Base-by-base conservation (phyloP, 2,888 invertebrate species). In the Zygothrica quintamaculata region DNA sequence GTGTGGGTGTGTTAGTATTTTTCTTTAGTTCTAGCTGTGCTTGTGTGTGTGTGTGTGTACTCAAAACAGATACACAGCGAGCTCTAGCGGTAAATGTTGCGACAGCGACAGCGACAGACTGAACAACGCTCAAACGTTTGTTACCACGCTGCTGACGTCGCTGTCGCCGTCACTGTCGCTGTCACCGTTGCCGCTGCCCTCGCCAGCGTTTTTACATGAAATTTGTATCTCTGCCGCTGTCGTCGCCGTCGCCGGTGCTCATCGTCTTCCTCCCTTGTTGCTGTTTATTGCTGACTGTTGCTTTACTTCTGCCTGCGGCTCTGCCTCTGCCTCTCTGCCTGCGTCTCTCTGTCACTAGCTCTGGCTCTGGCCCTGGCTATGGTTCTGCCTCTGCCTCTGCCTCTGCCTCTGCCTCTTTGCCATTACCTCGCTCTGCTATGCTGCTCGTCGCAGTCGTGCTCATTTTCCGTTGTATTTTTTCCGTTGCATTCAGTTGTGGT, bases 391-490 rank as follows among this genome's bases (percentile, higher is more conserved):
- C 60, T 36, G 64, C 4, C 46, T 34, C 77, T 70, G 62, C 34
- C 40, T 18, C 37, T 47, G 47, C n/a, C 53, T 11, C 57, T 61
- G 61, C 5, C 8, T 26, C 53, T 39, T 46, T 56, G 11, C 61
- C 42, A 43, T 48, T 44, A 11, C 60, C 11, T 33, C 37, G 42
- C 71, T 55, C 59, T 65, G 78, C 52, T 67, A 22, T 34, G 33
- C 46, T n/a, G n/a, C n/a, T n/a, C n/a, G n/a, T 46, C 59, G 50
- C 68, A 48, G 73, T 80, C 66, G 81, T 72, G 82, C 85, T 81
- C 85, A 80, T 84, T 80, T 80, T 74, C 84, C 76, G 84, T 77
- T 85, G 85, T 85, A 77, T 75, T 84, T 84, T 77, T 2, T 77
- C 82, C 75, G 79, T 61, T 80, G 80, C 76, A 76, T 69, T 77